Evolutionary conservation across 2,113 vertebrate species (phyloP).

Genomic region (Cinclus cinclus): DNA sequence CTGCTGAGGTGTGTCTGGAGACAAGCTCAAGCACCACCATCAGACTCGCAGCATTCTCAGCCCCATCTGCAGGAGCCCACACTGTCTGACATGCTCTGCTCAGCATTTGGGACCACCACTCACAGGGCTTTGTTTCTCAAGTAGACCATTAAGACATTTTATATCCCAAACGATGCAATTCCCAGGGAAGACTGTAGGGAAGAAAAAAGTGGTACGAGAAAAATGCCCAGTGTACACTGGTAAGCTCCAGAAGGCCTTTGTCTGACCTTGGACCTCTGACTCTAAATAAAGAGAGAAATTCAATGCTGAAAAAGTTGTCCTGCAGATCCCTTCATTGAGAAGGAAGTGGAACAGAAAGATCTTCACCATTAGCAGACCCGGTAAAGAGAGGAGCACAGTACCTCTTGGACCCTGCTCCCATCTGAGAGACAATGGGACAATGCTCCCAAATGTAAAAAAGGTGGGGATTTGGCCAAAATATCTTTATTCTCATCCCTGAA

Average conservation of each 20-base stretch:
- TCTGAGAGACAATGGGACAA: neutral
- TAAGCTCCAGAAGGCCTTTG: neutral
- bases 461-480: neutral
- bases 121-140: neutral
- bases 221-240: neutral
- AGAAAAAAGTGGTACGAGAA: neutral
- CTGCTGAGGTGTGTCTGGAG: fast-evolving
- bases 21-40: neutral
- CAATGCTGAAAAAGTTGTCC: neutral
- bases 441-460: neutral
- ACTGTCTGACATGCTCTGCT: neutral
- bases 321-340: neutral
- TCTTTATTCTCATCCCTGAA: neutral
- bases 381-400: neutral
- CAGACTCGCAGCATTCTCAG: neutral
- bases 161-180: neutral
- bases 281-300: neutral
- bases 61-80: neutral
- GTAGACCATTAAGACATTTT: neutral
- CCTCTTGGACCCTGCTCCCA: neutral
- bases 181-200: neutral
- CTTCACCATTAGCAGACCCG: neutral
- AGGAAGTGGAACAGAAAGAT: neutral
- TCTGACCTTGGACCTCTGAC: neutral
- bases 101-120: neutral